A percentile compares a stretch with the other conserved stretches of the same genome.
These are phyloP conservation scores for Drosophila watanabei DNA, from an alignment of 1,140 invertebrate genomes.

Conservation along the genomic window DNA sequence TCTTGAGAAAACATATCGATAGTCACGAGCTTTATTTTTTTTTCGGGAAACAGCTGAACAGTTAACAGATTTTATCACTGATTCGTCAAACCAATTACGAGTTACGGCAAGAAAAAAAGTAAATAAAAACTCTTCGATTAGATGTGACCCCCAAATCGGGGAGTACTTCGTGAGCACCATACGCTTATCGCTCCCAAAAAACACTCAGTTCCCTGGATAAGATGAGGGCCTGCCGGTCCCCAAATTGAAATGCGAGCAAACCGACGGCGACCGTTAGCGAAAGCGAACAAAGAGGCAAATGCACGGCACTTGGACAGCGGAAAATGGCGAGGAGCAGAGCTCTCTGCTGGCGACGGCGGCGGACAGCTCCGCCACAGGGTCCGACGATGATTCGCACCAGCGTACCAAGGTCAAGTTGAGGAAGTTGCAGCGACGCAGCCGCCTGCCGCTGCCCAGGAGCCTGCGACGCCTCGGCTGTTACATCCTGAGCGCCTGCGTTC, in stretches of 20 bases:
- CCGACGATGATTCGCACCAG: conserved; percentile 38
- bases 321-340: conserved; percentile 47
- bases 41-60: conserved; percentile 7
- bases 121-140: background rate
- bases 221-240: background rate
- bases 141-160: background rate
- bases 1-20: background rate
- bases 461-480: conserved; percentile 40
- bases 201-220: background rate
- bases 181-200: background rate
- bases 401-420: conserved; percentile 36
- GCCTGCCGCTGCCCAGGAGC: conserved; percentile 46
- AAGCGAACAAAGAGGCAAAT: conserved; percentile 12
- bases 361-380: conserved; percentile 27
- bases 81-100: background rate
- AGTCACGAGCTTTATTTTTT: background rate
- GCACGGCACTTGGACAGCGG: conserved; percentile 6
- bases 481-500: conserved; percentile 18
- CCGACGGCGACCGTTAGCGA: background rate
- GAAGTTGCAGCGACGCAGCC: conserved; percentile 31
- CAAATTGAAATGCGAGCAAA: conserved; percentile 9
- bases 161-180: background rate
- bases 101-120: background rate
- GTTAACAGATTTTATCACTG: conserved; percentile 1
- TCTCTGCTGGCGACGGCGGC: conserved; percentile 24